A percentile compares a stretch with the other conserved stretches of the same genome.
These are phyloP conservation scores for Anthrax anthrax DNA, from an alignment of 2,888 invertebrate genomes.

Conservation along the genomic window DNA sequence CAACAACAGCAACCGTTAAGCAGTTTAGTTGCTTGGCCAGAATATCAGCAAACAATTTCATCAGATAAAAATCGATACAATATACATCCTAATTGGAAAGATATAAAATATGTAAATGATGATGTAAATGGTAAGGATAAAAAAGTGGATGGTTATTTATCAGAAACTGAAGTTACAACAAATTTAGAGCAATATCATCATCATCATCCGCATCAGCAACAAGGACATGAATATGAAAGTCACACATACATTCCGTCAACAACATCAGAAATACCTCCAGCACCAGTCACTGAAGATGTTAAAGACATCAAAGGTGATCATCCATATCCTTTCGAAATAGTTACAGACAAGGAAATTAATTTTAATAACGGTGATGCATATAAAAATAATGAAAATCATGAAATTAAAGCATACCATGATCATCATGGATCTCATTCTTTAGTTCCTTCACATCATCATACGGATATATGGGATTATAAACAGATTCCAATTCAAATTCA, in stretches of 20 bases:
- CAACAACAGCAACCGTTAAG: too few species aligned
- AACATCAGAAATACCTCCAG: not conserved
- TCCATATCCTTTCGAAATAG: conserved; percentile 4
- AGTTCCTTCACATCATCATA: not conserved
- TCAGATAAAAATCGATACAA: not conserved
- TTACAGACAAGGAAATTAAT: not conserved
- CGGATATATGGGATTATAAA: not conserved
- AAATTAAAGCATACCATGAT: not conserved
- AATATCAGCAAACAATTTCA: not conserved
- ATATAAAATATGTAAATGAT: not conserved
- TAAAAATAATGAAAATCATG: not conserved
- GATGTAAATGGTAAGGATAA: too few species aligned
- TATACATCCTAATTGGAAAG: not conserved
- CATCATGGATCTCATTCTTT: too few species aligned
- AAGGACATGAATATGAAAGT: not conserved
- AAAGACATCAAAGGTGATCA: not conserved
- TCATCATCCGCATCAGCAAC: not conserved
- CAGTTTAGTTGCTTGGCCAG: not conserved
- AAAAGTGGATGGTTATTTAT: too few species aligned
- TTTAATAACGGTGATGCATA: not conserved
- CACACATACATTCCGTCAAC: too few species aligned
- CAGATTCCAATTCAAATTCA: not conserved
- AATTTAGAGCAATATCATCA: too few species aligned
- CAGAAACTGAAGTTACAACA: too few species aligned
- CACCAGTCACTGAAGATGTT: not conserved